phyloP scores from a whole-genome alignment of 2,113 vertebrate genomes.

The Anarhynchus alexandrinus region DNA sequence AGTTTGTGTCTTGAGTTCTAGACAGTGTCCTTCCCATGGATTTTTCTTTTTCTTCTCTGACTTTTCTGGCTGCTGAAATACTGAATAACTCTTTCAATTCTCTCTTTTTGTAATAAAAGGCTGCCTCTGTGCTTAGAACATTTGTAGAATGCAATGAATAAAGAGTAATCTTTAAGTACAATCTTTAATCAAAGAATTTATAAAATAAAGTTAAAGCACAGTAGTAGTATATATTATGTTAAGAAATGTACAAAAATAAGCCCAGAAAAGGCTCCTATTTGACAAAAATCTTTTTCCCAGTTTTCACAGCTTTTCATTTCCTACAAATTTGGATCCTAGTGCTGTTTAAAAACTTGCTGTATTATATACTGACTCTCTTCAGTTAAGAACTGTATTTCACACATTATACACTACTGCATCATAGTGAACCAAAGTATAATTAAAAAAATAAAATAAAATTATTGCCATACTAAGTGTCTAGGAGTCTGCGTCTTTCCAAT shows the following conservation, averaged over 20 bases:
- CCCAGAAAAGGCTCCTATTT: background rate
- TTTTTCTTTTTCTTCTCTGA: background rate
- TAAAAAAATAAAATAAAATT: background rate
- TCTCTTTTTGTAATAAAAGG: background rate
- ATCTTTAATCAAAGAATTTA: background rate
- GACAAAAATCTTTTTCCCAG: background rate
- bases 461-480: background rate
- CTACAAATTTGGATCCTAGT: background rate
- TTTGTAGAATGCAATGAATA: background rate
- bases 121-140: background rate
- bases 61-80: background rate
- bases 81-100: background rate
- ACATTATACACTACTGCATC: accelerated
- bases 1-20: background rate
- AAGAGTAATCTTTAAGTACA: background rate
- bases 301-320: background rate
- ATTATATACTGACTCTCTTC: background rate
- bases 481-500: background rate
- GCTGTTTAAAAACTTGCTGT: background rate
- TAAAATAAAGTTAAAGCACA: background rate
- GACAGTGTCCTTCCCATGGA: background rate
- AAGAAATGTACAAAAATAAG: background rate
- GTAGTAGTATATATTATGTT: background rate
- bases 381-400: background rate
- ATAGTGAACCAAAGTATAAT: background rate